Evolutionary conservation across 2,888 invertebrate genomes (phyloP), one percentile per base, ranked within the genome.

Genomic region (Papilio protenor): DNA sequence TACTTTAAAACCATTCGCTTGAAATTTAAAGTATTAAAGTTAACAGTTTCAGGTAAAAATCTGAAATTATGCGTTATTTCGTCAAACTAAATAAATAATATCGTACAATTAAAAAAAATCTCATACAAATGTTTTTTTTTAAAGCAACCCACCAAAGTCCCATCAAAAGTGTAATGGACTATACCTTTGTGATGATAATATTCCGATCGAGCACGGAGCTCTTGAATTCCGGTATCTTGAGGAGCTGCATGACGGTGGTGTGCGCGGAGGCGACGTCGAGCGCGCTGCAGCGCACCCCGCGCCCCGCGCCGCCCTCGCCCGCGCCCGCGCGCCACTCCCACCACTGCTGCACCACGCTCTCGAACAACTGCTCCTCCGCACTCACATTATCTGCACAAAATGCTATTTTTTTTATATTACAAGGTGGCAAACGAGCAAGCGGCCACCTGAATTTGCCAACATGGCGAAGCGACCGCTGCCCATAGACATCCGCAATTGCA

Each of bases 131-230:
- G 27, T 27, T 27, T 40, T 40, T 40, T 40, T 40, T 40, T 40
- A 40, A 33, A 40, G 0, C 40, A 33, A 2, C 5, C 33, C 33
- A 40, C 12, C 0, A 49, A 49, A 49, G 14, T 16, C 2, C 49
- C 49, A 5, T 40, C 52, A 55, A 55, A 49, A 49, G 14, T 49
- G 2, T 49, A 49, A 12, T 49, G 14, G 14, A 14, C 12, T 14
- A 49, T 84, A 92, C 92, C 87, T 89, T 92, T 18, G 92, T 91
- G 40, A 92, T 83, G 66, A 91, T 82, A 40, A 92, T 79, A 77
- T 89, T 84, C 40, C 52, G 40, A n/a, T 76, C 23, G 1, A 76
- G 8, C 0, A 92, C 83, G 2, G 86, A 84, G 2, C 84, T 79
- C 76, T 85, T 87, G 59, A 91, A 86, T 6, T 87, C 86, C 0